These are phyloP conservation scores for Drosophila pseudotakahashii DNA, from an alignment of 2,888 invertebrate species.

Conservation along the genomic window DNA sequence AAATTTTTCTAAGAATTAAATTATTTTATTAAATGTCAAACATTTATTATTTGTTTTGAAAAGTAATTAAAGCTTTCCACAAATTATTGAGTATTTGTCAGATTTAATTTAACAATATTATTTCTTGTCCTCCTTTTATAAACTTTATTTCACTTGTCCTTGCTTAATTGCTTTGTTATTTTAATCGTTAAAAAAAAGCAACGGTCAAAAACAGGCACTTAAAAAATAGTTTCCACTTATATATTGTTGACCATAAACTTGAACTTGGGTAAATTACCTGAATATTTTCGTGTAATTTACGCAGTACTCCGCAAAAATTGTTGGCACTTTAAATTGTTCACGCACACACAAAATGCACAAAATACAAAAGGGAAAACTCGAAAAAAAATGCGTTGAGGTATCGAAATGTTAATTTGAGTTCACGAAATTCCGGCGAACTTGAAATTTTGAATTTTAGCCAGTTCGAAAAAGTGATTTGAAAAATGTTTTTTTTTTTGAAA, in stretches of 20 bases:
- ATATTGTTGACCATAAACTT: slow-evolving; percentile 16
- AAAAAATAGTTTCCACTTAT: slow-evolving; percentile 27
- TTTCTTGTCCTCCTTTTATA: background rate
- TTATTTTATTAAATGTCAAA: no score
- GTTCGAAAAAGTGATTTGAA: background rate
- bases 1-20: no score
- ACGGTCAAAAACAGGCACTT: slow-evolving; percentile 1
- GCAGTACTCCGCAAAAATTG: slow-evolving; percentile 10
- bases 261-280: slow-evolving; percentile 32
- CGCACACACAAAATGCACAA: slow-evolving; percentile 7
- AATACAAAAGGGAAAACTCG: background rate
- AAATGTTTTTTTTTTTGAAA: slow-evolving; percentile 10
- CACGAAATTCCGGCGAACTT: background rate
- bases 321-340: slow-evolving; percentile 25
- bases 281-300: slow-evolving; percentile 23
- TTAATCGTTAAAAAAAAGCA: background rate
- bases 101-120: background rate
- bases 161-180: background rate
- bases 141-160: background rate
- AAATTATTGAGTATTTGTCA: background rate
- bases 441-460: slow-evolving; percentile 2
- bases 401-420: slow-evolving; percentile 5
- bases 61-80: no score
- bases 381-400: slow-evolving; percentile 17
- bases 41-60: no score